phyloP scores from a whole-genome alignment of 2,797 vertebrate species.

The Tadarida brasiliensis region DNA sequence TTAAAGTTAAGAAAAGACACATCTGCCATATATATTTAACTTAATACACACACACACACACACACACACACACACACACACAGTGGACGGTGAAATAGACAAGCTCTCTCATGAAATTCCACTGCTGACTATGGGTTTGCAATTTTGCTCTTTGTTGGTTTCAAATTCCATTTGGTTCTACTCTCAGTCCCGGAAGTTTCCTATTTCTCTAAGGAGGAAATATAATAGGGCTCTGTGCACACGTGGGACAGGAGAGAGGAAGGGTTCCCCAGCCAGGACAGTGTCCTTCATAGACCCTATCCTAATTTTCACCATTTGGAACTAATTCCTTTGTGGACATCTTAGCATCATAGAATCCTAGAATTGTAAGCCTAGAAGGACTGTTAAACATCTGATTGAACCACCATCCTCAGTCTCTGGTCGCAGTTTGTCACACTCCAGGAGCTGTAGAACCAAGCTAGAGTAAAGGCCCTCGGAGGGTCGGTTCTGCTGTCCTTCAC shows the following conservation, averaged over 20 bases:
- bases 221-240: neutral
- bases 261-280: neutral
- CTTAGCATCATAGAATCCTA: neutral
- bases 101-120: neutral
- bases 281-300: neutral
- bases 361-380: conserved; percentile 4
- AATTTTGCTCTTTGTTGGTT: conserved; percentile 26
- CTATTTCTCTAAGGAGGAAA: conserved; percentile 39
- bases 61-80: neutral
- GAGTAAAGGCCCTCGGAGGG: neutral
- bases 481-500: neutral
- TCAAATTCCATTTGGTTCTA: neutral
- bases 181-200: neutral
- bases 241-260: neutral
- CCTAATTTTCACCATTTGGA: neutral
- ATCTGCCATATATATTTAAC: neutral
- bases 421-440: neutral
- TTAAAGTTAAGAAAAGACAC: conserved; percentile 5
- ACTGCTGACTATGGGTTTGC: neutral
- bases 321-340: neutral
- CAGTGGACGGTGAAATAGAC: neutral
- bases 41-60: neutral
- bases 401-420: neutral
- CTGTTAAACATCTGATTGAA: neutral
- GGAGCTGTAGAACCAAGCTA: neutral